A percentile compares a stretch with the other conserved stretches of the same genome.
These are phyloP conservation scores for Trachelus troglodyta DNA, from an alignment of 2,888 invertebrate genomes.

Conservation along the genomic window DNA sequence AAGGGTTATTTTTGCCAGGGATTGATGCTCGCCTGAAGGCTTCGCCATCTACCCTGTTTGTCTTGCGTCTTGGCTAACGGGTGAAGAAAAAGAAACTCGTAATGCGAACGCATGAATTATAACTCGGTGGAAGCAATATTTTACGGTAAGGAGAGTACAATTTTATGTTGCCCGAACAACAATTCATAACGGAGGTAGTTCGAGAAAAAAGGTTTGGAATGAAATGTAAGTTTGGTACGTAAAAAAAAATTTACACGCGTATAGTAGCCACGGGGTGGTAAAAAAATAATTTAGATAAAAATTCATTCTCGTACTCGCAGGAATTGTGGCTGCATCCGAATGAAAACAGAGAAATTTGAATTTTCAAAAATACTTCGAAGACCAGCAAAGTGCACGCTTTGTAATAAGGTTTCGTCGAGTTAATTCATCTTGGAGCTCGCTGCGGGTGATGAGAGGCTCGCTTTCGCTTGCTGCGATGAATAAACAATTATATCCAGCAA, in stretches of 20 bases:
- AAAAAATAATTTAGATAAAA: neutral
- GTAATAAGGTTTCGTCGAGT: constrained; percentile 23
- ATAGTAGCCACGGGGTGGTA: neutral
- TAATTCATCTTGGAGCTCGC: constrained; percentile 32
- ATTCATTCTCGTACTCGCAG: neutral
- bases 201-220: neutral
- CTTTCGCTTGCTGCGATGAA: constrained; percentile 34
- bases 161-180: neutral
- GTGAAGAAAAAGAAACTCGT: constrained; percentile 10
- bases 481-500: constrained; percentile 45
- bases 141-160: neutral
- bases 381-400: constrained; percentile 1
- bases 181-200: neutral
- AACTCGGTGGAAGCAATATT: neutral
- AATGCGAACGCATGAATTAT: constrained; percentile 19
- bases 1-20: constrained; percentile 22
- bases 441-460: constrained; percentile 28
- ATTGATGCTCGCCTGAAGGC: constrained; percentile 32
- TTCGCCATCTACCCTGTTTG: constrained; percentile 15
- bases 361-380: neutral
- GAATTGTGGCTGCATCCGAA: too few relatives aligned
- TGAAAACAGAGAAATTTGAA: neutral
- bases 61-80: constrained; percentile 9
- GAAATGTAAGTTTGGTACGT: too few relatives aligned
- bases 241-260: neutral